Conservation (phyloP, 1,140 invertebrate species). For the Drosophila leontia region DNA sequence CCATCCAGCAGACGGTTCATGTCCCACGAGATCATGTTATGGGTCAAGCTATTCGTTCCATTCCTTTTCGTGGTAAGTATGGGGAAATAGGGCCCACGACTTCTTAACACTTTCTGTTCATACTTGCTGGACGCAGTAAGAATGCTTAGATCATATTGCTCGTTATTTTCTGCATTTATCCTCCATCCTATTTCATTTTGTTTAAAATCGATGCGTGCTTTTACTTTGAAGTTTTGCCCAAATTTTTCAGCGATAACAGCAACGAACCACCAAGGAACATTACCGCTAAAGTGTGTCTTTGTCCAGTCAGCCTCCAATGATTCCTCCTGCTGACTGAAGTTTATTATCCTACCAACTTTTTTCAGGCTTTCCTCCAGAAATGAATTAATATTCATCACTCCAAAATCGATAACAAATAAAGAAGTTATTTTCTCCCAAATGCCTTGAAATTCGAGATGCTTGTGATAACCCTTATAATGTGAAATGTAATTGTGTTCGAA, state of each 20-base stretch:
- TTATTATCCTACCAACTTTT: background rate
- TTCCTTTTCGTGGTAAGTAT: background rate
- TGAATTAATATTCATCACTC: too few relatives aligned
- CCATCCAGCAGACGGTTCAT: background rate
- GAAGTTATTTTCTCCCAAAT: background rate
- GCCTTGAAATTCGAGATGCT: background rate
- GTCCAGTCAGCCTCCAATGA: background rate
- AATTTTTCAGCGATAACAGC: background rate
- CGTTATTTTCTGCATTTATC: background rate
- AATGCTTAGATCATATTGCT: background rate
- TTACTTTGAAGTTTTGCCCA: background rate
- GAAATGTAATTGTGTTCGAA: background rate
- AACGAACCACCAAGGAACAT: conserved; percentile 6
- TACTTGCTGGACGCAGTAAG: background rate
- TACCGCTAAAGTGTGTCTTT: background rate
- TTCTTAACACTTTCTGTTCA: background rate
- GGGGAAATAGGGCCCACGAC: background rate
- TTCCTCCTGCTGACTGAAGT: background rate
- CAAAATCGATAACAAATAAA: background rate
- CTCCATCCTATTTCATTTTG: background rate
- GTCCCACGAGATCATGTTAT: conserved; percentile 3
- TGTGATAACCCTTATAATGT: background rate
- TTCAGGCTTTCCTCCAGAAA: background rate
- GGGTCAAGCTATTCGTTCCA: background rate
- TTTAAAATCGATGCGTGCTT: background rate